Conservation (phyloP, 2,888 invertebrate genomes). For the Neocrepidodera transversa region DNA sequence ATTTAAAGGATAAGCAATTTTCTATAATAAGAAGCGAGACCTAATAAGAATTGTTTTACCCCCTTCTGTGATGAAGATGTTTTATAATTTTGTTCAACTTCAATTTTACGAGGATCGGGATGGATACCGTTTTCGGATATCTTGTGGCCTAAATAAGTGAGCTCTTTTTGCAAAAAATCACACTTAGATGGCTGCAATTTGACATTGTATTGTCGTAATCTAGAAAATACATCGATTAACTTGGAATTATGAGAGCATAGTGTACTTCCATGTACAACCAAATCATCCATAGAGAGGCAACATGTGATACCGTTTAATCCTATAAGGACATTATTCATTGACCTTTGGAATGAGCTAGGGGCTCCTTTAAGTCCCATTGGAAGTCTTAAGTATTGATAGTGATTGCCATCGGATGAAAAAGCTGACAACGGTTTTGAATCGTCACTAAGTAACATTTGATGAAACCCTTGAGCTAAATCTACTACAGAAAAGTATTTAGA, state of each 20-base stretch:
- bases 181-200: too few relatives aligned
- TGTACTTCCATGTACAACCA: slow-evolving; percentile 35
- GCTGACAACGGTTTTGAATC: slow-evolving; percentile 26
- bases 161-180: too few relatives aligned
- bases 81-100: neutral
- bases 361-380: slow-evolving; percentile 30
- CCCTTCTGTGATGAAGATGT: neutral
- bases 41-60: neutral
- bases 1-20: slow-evolving; percentile 17
- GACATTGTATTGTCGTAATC: slow-evolving; percentile 32
- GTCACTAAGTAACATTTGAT: slow-evolving; percentile 32
- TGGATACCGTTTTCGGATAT: neutral
- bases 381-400: slow-evolving; percentile 30
- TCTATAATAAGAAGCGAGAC: too few relatives aligned
- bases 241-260: slow-evolving; percentile 48
- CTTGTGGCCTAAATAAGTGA: neutral
- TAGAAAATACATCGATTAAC: slow-evolving; percentile 45
- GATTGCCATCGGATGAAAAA: slow-evolving; percentile 28
- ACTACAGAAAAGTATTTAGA: too few relatives aligned
- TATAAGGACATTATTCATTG: slow-evolving; percentile 36
- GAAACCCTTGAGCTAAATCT: slow-evolving; percentile 30
- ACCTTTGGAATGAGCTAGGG: slow-evolving; percentile 34
- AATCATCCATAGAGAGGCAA: slow-evolving; percentile 40
- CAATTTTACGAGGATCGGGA: neutral
- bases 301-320: slow-evolving; percentile 33